Evolutionary conservation across 2,113 vertebrate genomes (phyloP).

Genomic region (Mus spicilegus): DNA sequence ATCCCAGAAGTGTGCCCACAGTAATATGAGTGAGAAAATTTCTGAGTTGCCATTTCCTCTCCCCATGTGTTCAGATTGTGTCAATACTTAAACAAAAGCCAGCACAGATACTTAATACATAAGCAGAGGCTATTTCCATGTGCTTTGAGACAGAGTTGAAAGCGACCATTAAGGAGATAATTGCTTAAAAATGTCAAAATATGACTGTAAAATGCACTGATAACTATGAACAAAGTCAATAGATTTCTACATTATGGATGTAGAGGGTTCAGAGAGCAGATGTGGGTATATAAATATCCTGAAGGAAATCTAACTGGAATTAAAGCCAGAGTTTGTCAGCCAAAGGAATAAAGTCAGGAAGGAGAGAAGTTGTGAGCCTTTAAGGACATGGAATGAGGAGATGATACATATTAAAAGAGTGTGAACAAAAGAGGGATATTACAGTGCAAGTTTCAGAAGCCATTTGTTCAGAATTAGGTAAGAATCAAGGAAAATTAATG

Average conservation of each 20-base stretch:
- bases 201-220: background rate
- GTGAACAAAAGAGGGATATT: background rate
- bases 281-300: background rate
- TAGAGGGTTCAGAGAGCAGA: background rate
- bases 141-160: background rate
- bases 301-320: background rate
- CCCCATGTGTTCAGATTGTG: background rate
- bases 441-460: background rate
- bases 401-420: background rate
- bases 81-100: background rate
- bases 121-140: background rate
- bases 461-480: background rate
- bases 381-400: background rate
- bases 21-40: background rate
- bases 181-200: background rate
- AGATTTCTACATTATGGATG: background rate
- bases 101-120: background rate
- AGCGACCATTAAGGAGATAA: conserved; percentile 7
- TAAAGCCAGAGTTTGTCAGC: background rate
- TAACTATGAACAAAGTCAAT: background rate
- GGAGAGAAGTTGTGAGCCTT: background rate
- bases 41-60: background rate
- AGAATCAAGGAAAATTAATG: background rate
- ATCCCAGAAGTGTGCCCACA: background rate
- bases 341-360: background rate